Conservation (phyloP, 2,888 invertebrate species). For the Teleogryllus oceanicus region DNA sequence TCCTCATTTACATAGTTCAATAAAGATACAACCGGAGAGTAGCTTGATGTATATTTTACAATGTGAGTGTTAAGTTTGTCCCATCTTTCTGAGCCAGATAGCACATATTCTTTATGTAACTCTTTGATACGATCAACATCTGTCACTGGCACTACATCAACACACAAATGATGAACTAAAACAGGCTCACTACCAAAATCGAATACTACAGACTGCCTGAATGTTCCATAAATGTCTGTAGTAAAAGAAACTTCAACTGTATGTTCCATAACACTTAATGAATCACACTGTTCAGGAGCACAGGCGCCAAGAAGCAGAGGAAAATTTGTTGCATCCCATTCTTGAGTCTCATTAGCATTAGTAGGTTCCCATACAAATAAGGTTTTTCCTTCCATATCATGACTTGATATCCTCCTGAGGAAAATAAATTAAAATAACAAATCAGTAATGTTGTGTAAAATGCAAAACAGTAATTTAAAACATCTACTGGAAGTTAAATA, state of each 20-base stretch:
- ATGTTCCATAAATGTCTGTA: constrained; percentile 73
- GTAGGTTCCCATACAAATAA: constrained; percentile 48
- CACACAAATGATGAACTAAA: constrained; percentile 64
- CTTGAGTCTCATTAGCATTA: constrained; percentile 51
- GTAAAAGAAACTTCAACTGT: constrained; percentile 54
- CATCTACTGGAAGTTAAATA: constrained; percentile 37
- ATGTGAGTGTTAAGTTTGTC: constrained; percentile 55
- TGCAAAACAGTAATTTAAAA: constrained; percentile 18
- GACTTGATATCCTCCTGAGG: constrained; percentile 34
- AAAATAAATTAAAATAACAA: constrained; percentile 2
- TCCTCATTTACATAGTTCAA: constrained; percentile 46
- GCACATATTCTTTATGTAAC: constrained; percentile 56
- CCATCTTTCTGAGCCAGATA: constrained; percentile 62
- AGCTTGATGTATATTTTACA: constrained; percentile 47
- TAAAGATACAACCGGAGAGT: constrained; percentile 43
- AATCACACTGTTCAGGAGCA: neutral
- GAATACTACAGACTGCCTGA: constrained; percentile 72
- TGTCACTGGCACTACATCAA: constrained; percentile 69
- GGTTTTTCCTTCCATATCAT: constrained; percentile 31
- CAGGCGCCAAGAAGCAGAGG: too few relatives aligned
- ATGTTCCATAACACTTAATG: constrained; percentile 26
- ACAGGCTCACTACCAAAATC: constrained; percentile 66
- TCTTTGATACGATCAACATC: constrained; percentile 63
- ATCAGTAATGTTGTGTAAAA: neutral
- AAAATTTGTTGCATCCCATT: constrained; percentile 50